Evolutionary conservation across 2,113 vertebrate species (phyloP).

Genomic region (Zosterops borbonicus): DNA sequence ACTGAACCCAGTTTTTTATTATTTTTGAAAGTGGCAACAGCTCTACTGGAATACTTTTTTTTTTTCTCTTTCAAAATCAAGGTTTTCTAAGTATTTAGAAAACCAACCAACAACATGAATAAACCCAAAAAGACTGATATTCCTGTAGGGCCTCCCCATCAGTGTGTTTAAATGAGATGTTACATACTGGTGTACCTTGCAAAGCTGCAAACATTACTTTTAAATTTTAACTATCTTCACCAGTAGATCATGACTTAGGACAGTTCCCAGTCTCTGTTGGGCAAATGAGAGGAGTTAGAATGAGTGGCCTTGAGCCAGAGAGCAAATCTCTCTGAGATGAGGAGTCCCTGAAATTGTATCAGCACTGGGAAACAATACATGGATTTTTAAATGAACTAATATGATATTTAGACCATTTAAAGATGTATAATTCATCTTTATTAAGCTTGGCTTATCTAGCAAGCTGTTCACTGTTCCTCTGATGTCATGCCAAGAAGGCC

Average conservation of each 20-base stretch:
- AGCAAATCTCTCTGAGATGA: neutral
- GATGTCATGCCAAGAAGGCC: slow-evolving; percentile 33
- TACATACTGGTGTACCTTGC: accelerated
- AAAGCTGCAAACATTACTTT: neutral
- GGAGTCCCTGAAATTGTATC: neutral
- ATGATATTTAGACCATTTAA: neutral
- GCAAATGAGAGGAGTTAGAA: neutral
- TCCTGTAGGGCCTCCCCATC: neutral
- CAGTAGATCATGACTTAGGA: neutral
- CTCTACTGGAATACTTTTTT: neutral
- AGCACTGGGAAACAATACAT: neutral
- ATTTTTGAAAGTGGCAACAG: neutral
- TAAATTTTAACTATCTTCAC: neutral
- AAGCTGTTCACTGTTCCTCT: slow-evolving; percentile 11
- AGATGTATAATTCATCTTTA: slow-evolving; percentile 6
- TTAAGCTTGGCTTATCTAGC: slow-evolving; percentile 24
- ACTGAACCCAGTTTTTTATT: neutral
- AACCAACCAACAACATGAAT: neutral
- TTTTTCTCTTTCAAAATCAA: neutral
- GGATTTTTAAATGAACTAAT: slow-evolving; percentile 10
- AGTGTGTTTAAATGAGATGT: neutral
- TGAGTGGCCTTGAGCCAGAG: neutral
- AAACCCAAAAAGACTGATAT: neutral
- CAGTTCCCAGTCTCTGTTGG: neutral
- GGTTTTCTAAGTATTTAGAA: neutral